Conservation (phyloP, 23 tunicate genomes). For the Pegea sp. region DNA sequence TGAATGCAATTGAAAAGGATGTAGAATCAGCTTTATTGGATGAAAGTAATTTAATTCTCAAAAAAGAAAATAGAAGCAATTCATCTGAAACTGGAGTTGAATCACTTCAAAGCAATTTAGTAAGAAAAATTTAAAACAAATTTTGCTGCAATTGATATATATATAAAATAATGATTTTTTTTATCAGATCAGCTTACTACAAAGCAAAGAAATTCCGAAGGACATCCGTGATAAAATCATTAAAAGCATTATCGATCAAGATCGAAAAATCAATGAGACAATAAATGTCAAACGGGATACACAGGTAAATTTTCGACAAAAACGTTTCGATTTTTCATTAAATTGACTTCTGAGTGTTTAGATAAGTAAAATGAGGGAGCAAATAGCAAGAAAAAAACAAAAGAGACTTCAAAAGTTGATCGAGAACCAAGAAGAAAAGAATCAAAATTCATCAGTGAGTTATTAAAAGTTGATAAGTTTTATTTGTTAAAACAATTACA, state of each 20-base stretch:
- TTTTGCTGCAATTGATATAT: no score
- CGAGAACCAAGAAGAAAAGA: conserved; percentile 51
- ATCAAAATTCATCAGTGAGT: no score
- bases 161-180: no score
- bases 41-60: no score
- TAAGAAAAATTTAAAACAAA: no score
- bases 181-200: conserved; percentile 3
- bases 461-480: no score
- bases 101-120: no score
- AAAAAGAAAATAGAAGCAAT: no score
- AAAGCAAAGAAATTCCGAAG: conserved; percentile 15
- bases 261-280: conserved; percentile 19
- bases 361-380: conserved; percentile 42
- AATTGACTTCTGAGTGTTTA: background rate
- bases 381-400: conserved; percentile 64
- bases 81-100: no score
- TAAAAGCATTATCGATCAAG: conserved; percentile 44
- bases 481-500: no score
- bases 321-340: background rate
- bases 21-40: no score
- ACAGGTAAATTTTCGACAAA: conserved; percentile 29
- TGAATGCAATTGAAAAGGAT: no score
- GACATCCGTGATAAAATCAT: conserved; percentile 47
- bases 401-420: conserved; percentile 31
- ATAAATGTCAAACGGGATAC: conserved; percentile 54